Evolutionary conservation across 2,797 vertebrate species (phyloP), one percentile per base, ranked within the genome.

Genomic region (Merluccius polli): DNA sequence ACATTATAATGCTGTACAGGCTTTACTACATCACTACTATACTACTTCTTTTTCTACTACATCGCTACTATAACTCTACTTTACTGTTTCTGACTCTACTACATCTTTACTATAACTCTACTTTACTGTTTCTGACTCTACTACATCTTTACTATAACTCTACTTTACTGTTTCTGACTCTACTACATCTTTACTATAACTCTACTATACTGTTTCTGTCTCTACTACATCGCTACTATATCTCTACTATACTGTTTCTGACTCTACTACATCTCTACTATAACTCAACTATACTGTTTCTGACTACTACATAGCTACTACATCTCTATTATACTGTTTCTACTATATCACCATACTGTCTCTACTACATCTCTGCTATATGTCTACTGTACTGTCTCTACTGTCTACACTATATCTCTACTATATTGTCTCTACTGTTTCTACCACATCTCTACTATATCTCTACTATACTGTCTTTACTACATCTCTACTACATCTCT

Each of bases 1-100:
- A 30, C 16, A 32, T 30, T 31, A 69, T 69, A 69, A 31, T 27
- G 30, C 73, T 67, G 74, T 73, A 71, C 59, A 63, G 59, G 24
- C 59, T n/a, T 63, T 27, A 11, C 59, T 24, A 63, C 59, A 63
- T 24, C 59, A 18, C 48, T 11, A 63, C 59, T 27, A 24, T 63
- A 63, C 21, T 27, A n/a, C 27, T 59, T 16, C 59, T 9, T 1
- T 24, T n/a, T 27, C 59, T 27, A 11, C n/a, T 63, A 24, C 59
- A 24, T 63, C 59, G 10, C 59, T 12, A 27, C 59, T 63, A 24
- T 27, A 63, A 2, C n/a, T 27, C 48, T n/a, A 9, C 7, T 5
- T 24, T 63, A 63, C 8, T 11, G 48, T n/a, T n/a, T n/a, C 48
- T 59, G 48, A n/a, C 48, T 59, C 21, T 59, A 59, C 44, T 16